Evolutionary conservation across 2,113 vertebrate genomes (phyloP).

Genomic region (Scatophagus argus): DNA sequence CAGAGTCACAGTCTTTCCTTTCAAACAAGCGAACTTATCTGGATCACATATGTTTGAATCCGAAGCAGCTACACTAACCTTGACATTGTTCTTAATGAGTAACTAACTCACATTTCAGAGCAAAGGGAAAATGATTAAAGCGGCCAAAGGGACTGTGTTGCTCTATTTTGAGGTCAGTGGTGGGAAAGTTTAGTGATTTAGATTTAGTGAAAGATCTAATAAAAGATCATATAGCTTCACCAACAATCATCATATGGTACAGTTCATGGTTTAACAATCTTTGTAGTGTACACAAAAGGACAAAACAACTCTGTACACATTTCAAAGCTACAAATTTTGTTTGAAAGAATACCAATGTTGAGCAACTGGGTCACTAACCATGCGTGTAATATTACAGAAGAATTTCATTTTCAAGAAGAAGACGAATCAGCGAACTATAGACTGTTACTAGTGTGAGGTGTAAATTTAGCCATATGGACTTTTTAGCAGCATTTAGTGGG

Average conservation of each 20-base stretch:
- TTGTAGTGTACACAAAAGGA: too few relatives aligned
- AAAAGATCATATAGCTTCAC: too few relatives aligned
- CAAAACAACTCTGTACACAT: neutral
- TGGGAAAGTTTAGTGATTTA: neutral
- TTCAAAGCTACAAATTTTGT: neutral
- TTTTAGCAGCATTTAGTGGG: conserved; percentile 11
- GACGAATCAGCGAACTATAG: neutral
- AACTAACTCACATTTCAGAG: conserved; percentile 58
- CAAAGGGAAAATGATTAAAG: conserved; percentile 42
- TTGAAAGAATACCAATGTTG: too few relatives aligned
- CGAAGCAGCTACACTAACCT: conserved; percentile 41
- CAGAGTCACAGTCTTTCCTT: neutral
- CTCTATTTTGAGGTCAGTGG: conserved; percentile 1
- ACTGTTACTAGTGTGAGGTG: neutral
- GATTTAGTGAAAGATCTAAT: too few relatives aligned
- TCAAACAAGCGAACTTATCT: neutral
- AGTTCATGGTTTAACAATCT: too few relatives aligned
- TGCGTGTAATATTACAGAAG: too few relatives aligned
- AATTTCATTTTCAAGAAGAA: neutral
- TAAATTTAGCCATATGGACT: conserved; percentile 7
- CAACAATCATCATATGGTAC: too few relatives aligned
- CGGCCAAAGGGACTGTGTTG: neutral
- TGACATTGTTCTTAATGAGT: conserved; percentile 61
- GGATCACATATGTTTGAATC: neutral
- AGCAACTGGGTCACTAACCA: too few relatives aligned